Base-by-base conservation (phyloP, 1,140 invertebrate genomes). In the Parasteatoda tepidariorum region DNA sequence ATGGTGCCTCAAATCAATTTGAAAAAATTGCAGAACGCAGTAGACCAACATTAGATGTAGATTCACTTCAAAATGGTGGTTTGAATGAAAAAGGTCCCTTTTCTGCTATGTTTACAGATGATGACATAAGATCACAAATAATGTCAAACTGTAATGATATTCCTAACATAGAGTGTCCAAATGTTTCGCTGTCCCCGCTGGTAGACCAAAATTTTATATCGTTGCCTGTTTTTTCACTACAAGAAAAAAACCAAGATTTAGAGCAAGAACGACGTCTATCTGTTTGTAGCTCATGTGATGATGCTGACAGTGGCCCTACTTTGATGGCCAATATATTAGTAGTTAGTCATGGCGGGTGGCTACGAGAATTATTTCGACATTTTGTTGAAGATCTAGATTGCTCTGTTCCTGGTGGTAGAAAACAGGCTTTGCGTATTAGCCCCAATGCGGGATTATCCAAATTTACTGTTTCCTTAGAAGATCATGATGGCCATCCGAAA, bases 381-480 rank as follows among this genome's bases (percentile, higher is more conserved):
- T 88, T 89, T 85, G 86, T 89, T 7, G 88, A 89, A 48, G 87
- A 88, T 57, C 86, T 89, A 15, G 86, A 86, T n/a, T 89, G 89
- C 84, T 87, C 87, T 66, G 83, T 89, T 1, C 88, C 88, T 22
- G 89, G 88, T 41, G 87, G 88, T 15, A 87, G 87, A 34, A 85
- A 85, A 33, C 85, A 88, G 81, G 88, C 87, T 3, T 76, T 88
- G 48, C 86, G 87, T 48, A 86, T 88, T 18, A 88, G 88, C 70
- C 89, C 89, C 22, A 89, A 89, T 82, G 86, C 86, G 11, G 88
- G 88, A 26, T 61, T 89, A 66, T 88, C 87, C 3, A 88, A 87
- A 70, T 86, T 88, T 41, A 86, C 87, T 11, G 86, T 87, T 64
- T 83, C 75, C 9, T 48, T 85, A 9, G 75, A 66, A 64, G 71